These are phyloP conservation scores for Lagodon rhomboides DNA, from an alignment of 2,797 vertebrate species.

Conservation along the genomic window DNA sequence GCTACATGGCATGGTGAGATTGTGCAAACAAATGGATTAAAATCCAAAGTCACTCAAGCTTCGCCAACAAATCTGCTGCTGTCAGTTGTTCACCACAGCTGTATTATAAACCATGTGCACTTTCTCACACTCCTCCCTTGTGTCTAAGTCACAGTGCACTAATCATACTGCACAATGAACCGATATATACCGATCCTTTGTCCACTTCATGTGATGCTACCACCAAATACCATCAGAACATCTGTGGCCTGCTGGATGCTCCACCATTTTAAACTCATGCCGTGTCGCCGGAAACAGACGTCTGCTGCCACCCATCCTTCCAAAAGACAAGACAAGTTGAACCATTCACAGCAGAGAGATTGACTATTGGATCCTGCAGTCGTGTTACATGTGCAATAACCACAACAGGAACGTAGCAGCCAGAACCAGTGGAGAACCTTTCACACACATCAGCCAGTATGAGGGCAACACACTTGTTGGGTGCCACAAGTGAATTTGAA, in stretches of 20 bases:
- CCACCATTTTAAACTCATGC: background rate
- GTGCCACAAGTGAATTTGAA: background rate
- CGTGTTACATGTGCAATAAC: constrained; percentile 8
- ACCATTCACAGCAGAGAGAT: constrained; percentile 14
- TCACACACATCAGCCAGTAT: background rate
- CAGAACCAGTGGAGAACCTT: background rate
- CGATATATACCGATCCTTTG: background rate
- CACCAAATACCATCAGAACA: background rate
- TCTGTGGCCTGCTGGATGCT: background rate
- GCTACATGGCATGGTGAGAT: constrained; percentile 28
- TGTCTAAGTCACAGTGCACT: background rate
- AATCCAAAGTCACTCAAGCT: background rate
- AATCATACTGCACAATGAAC: background rate
- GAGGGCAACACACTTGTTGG: background rate
- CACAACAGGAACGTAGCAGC: background rate
- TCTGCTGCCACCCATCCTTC: background rate
- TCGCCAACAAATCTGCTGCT: background rate
- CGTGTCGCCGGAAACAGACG: background rate
- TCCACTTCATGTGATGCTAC: background rate
- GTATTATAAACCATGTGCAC: background rate
- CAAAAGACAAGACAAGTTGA: constrained; percentile 6
- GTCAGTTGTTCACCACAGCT: background rate
- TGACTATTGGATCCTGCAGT: constrained; percentile 31
- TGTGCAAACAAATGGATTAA: constrained; percentile 1
- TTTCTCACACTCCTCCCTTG: background rate